These are phyloP conservation scores for Nephila pilipes DNA, from an alignment of 1,140 invertebrate species.

Conservation along the genomic window DNA sequence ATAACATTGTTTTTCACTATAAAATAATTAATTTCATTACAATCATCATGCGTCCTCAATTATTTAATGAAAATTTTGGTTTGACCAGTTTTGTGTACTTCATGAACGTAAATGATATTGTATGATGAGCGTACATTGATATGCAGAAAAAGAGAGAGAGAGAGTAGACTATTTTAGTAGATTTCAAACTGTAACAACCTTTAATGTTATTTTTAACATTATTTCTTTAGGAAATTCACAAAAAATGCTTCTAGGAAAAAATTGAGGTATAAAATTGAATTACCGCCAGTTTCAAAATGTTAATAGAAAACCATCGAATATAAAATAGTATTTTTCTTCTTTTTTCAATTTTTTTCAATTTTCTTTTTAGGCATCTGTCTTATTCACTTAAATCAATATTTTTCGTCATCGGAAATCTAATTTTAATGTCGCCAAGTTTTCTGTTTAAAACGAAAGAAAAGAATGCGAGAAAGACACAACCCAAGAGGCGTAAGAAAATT, in stretches of 20 bases:
- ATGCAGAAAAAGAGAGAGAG: too few relatives aligned
- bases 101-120: too few relatives aligned
- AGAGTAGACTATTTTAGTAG: too few relatives aligned
- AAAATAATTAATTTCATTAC: too few relatives aligned
- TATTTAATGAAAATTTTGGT: too few relatives aligned
- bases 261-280: neutral
- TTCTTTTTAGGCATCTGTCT: neutral
- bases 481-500: neutral
- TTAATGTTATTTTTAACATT: too few relatives aligned
- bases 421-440: conserved; percentile 44
- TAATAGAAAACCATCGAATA: neutral
- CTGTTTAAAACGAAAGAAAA: neutral
- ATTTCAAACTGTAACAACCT: too few relatives aligned
- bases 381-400: conserved; percentile 57
- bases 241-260: neutral
- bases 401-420: conserved; percentile 44
- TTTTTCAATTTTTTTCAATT: neutral
- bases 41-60: too few relatives aligned
- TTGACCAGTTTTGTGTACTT: too few relatives aligned
- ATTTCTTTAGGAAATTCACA: too few relatives aligned
- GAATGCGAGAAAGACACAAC: conserved; percentile 27
- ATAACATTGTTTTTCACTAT: too few relatives aligned
- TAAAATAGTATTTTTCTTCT: neutral
- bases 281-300: neutral
- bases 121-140: too few relatives aligned